Evolutionary conservation across 2,797 vertebrate genomes (phyloP).

Genomic region (Sylvia borin): DNA sequence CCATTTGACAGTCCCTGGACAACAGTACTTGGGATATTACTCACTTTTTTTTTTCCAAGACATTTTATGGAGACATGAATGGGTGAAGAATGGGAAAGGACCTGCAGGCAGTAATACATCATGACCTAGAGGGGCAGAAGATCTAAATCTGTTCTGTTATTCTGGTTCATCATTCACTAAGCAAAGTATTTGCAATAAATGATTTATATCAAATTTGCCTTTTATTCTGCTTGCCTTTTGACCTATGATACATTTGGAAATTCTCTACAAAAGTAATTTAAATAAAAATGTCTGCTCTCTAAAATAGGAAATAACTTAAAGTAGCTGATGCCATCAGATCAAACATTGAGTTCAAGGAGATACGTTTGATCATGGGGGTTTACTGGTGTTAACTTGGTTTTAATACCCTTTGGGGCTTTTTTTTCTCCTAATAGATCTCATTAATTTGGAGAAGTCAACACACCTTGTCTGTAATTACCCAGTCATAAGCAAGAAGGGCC

Average conservation of each 20-base stretch:
- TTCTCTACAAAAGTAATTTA: not conserved
- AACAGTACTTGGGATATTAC: conserved; percentile 12
- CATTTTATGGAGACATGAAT: conserved; percentile 5
- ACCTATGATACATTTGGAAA: not conserved
- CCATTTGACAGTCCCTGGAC: conserved; percentile 45
- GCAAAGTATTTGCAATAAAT: conserved; percentile 36
- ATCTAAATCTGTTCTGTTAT: conserved; percentile 46
- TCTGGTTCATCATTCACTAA: conserved; percentile 18
- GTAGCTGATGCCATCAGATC: not conserved
- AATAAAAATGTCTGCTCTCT: not conserved
- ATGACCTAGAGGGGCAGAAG: conserved; percentile 9
- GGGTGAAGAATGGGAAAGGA: conserved; percentile 35
- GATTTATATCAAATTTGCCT: not conserved
- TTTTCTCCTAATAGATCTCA: not conserved
- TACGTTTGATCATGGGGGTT: not conserved
- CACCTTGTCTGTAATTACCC: not conserved
- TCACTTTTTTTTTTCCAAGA: conserved; percentile 1
- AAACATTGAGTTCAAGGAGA: not conserved
- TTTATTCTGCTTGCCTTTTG: conserved; percentile 9
- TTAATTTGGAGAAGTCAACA: not conserved
- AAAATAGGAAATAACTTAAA: not conserved
- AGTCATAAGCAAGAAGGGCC: not conserved
- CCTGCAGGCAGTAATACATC: conserved; percentile 28
- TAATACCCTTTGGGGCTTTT: not conserved
- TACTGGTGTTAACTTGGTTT: not conserved